Base-by-base conservation (phyloP, 2,888 invertebrate genomes). In the Cryptocephalus moraei region DNA sequence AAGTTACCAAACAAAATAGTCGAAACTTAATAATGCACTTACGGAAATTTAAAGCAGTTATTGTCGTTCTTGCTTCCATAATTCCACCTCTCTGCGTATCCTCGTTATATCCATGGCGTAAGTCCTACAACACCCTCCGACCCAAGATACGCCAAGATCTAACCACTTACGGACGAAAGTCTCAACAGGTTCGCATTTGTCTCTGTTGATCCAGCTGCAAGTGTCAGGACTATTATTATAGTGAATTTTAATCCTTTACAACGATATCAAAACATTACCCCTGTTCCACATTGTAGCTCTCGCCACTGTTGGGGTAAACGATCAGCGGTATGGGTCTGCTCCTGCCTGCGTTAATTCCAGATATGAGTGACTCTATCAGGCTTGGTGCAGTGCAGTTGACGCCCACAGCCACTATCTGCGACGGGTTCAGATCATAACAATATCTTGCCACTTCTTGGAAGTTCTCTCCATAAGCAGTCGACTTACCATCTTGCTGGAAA, bases 251-350 rank as follows among this genome's bases (percentile, higher is more conserved):
- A 22, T 22, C 6, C 3, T 22, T 22, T 22, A 42, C 31, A 42
- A 8, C 33, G 13, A 33, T 9, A 9, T 11, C n/a, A n/a, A 9
- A 11, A n/a, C 33, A 38, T 33, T 74, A 81, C 84, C 82, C 80
- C 62, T 78, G 76, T 62, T 78, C 75, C 46, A 82, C 77, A 60
- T 78, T 79, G 74, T 86, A 91, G 63, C 76, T 79, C 70, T 90
- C 90, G 44, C 94, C 94, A 61, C 91, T 91, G 68, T 95, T 95
- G 4, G 95, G 93, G 71, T 95, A 95, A 31, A 87, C 90, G 48
- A 95, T 81, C 46, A 93, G 73, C 2, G 90, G 88, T 49, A 90
- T 78, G 67, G 69, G 34, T 68, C 64, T 11, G 73, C 67, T 56
- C 38, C 72, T 66, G 32, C 69, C 69, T 10, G 70, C 72, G 56